These are phyloP conservation scores for Didymodactylos carnosus DNA, from an alignment of 2,888 invertebrate genomes.

Conservation along the genomic window DNA sequence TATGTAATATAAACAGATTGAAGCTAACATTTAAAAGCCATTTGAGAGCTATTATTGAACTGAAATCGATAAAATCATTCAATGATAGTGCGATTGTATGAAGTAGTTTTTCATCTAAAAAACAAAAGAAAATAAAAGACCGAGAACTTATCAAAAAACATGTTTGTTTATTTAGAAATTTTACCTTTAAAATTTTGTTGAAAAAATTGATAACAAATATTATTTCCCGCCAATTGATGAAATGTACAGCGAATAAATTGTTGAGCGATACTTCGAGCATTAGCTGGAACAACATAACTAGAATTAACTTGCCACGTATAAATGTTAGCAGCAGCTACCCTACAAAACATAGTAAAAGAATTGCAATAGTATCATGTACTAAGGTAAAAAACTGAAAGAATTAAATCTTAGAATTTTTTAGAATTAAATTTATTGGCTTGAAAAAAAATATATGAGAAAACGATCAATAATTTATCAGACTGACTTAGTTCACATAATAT, in stretches of 20 bases:
- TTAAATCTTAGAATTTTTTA: no score
- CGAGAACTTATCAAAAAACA: no score
- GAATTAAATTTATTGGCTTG: no score
- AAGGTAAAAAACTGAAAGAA: no score
- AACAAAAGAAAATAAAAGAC: not conserved
- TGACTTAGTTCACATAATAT: no score
- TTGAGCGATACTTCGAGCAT: constrained; percentile 78
- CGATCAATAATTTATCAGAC: no score
- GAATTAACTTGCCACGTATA: constrained; percentile 11
- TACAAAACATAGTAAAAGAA: no score
- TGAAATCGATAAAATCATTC: constrained; percentile 81
- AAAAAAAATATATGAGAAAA: no score
- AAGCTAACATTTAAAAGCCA: constrained; percentile 54
- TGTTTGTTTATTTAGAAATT: not conserved
- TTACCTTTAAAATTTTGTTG: constrained; percentile 65
- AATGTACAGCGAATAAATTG: constrained; percentile 87
- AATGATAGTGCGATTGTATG: constrained; percentile 77
- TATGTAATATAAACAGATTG: not conserved
- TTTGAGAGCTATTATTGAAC: constrained; percentile 77
- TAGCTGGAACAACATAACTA: constrained; percentile 65
- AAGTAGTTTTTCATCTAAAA: constrained; percentile 54
- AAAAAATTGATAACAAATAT: constrained; percentile 84
- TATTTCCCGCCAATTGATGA: constrained; percentile 68
- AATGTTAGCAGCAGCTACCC: constrained; percentile 10
- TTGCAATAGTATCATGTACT: no score